Evolutionary conservation across 30 jellyfish, hydroid and myxozoan genomes (phyloP), one percentile per base, ranked within the genome.

Genomic region (Turritopsis rubra): DNA sequence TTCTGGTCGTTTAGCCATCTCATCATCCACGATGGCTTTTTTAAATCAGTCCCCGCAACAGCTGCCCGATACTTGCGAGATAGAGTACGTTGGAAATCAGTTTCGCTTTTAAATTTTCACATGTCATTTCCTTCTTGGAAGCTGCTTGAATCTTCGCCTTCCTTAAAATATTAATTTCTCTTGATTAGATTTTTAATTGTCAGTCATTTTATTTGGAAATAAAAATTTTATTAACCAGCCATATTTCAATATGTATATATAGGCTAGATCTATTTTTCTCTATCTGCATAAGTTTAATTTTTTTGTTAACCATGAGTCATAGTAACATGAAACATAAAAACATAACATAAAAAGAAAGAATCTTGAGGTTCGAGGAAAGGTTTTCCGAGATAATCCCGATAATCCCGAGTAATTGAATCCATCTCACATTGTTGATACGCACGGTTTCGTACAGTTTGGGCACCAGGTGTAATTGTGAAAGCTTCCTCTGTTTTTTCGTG

Each of bases 21-120:
- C 87, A 16, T n/a, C 53, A 65, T 80, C 87, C 26, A 25, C 28
- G 7, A 28, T 52, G 78, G 28, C 0, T 21, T 28, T 41, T 80
- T 18, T 80, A 25, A 80, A 21, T 53, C 87, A 80, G n/a, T 7
- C 54, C 16, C 65, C 81, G 22, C 22, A 22, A 23, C 20, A 0
- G 52, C 52, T 80, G 19, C 87, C 87, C 28, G 70, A 80, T 53
- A 22, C 29, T 21, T 80, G 79, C 29, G 87, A 80, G 21, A 65
- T 80, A 21, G 0, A 18, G 54, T 80, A 52, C 28, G 53, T 41
- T 21, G 54, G 20, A 1, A 80, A 80, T 41, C 60, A 13, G 60
- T 41, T 41, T 41, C 54, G 28, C 20, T 52, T 80, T 80, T 80
- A 80, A 80, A 28, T 80, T 52, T 53, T 53, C 54, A 65, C 73